Conservation (phyloP, 2,797 vertebrate genomes). For the Streptopelia turtur region DNA sequence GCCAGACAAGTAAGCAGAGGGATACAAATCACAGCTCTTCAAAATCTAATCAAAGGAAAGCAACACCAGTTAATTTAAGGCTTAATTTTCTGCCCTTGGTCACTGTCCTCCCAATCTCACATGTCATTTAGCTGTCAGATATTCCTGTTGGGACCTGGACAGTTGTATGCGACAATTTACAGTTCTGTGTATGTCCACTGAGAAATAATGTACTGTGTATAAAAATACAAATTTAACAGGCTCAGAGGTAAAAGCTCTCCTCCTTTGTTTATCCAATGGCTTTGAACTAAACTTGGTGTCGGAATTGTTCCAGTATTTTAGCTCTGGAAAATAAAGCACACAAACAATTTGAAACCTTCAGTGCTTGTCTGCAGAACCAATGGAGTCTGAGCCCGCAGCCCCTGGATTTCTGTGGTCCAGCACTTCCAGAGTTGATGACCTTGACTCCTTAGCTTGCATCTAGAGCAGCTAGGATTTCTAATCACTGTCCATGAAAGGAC, state of each 20-base stretch:
- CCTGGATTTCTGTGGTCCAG: not conserved
- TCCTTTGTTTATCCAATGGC: not conserved
- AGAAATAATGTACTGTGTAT: not conserved
- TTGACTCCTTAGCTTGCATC: not conserved
- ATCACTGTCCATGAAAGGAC: not conserved
- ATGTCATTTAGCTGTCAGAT: not conserved
- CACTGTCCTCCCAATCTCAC: not conserved
- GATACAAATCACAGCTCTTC: slow-evolving; percentile 20
- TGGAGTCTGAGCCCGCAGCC: not conserved
- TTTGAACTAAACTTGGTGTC: not conserved
- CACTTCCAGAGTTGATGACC: not conserved
- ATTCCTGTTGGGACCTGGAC: not conserved
- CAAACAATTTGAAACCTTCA: not conserved
- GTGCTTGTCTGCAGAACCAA: fast-evolving
- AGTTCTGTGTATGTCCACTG: not conserved
- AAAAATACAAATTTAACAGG: not conserved
- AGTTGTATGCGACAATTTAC: not conserved
- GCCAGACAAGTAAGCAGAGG: not conserved
- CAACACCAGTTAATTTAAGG: not conserved
- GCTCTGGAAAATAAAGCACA: not conserved
- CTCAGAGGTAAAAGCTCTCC: not conserved
- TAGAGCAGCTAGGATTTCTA: not conserved
- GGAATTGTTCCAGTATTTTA: not conserved
- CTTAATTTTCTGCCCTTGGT: not conserved
- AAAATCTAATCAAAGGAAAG: not conserved